Conservation (phyloP, 2,113 vertebrate species). For the Catharus minimus region DNA sequence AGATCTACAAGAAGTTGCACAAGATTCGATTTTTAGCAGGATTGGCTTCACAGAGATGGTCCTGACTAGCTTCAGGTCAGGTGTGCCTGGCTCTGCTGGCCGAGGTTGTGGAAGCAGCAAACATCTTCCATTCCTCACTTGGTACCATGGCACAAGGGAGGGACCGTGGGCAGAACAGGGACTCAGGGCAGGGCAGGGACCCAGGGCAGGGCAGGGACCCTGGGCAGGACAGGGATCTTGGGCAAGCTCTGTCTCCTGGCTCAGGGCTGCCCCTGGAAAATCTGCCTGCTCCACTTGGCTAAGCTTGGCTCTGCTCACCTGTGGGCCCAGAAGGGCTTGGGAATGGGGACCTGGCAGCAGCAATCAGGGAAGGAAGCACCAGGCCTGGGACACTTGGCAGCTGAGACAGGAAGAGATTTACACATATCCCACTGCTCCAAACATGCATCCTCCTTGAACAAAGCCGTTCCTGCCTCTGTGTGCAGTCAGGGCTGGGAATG, state of each 20-base stretch:
- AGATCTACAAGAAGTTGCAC: background rate
- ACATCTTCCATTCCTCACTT: background rate
- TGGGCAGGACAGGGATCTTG: background rate
- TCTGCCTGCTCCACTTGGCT: background rate
- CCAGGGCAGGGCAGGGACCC: background rate
- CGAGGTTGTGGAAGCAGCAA: fast-evolving
- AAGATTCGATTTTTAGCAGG: background rate
- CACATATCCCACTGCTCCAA: constrained; percentile 25
- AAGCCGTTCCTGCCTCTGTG: background rate
- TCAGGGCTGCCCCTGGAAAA: background rate
- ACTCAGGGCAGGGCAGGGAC: background rate
- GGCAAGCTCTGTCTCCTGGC: background rate
- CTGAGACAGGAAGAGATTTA: constrained; percentile 54
- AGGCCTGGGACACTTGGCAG: background rate
- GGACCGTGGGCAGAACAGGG: background rate
- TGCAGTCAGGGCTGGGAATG: background rate
- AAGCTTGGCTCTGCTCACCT: fast-evolving
- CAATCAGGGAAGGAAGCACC: constrained; percentile 31
- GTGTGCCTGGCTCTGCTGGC: fast-evolving
- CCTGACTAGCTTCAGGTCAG: fast-evolving
- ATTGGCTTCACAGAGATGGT: background rate
- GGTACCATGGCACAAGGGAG: fast-evolving
- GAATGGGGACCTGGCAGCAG: background rate
- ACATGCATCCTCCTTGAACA: background rate
- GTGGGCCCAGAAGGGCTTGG: background rate